Evolutionary conservation across 2,797 vertebrate species (phyloP), one percentile per base, ranked within the genome.

Genomic region (Sorex maritimensis): DNA sequence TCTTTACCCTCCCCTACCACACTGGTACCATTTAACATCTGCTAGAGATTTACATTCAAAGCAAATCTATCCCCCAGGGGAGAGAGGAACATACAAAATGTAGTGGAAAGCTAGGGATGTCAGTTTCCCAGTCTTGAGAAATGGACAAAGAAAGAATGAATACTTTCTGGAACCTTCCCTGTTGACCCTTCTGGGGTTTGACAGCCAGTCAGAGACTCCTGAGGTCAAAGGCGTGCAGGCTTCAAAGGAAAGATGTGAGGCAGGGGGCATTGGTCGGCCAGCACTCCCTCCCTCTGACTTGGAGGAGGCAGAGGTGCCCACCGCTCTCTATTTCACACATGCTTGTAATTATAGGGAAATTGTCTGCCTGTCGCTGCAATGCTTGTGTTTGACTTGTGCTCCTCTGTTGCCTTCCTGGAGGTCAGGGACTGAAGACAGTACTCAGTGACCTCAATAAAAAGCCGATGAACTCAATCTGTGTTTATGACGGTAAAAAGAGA

Each of bases 241-340:
- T 95, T 93, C 97, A 96, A 91, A 97, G 96, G 94, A 94, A 95
- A 85, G 90, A 3, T 78, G 79, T 92, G 81, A 78, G 94, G 69
- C 0, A 49, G 61, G 84, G 89, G 92, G 63, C 28, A 4, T 88
- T 77, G 24, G 21, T 17, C 3, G 65, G 30, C 82, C 86, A 34
- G 55, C 67, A n/a, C 19, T 67, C 71, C 38, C 34, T 92, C 95
- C 86, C 78, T 88, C 63, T 80, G 94, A 96, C 95, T 94, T 63
- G 88, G 85, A 85, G 28, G 87, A 92, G 82, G 58, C 68, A 80
- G 67, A 89, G 65, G 72, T 81, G 71, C 55, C 44, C 8, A 58
- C 28, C 14, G n/a, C 49, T 74, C 30, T 8, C 13, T 63, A 11
- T 14, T 12, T 34, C 68, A 92, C 93, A 96, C 86, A 34, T 1